phyloP scores from a whole-genome alignment of 64 coral and sea anemone species.

The Montipora sp. region DNA sequence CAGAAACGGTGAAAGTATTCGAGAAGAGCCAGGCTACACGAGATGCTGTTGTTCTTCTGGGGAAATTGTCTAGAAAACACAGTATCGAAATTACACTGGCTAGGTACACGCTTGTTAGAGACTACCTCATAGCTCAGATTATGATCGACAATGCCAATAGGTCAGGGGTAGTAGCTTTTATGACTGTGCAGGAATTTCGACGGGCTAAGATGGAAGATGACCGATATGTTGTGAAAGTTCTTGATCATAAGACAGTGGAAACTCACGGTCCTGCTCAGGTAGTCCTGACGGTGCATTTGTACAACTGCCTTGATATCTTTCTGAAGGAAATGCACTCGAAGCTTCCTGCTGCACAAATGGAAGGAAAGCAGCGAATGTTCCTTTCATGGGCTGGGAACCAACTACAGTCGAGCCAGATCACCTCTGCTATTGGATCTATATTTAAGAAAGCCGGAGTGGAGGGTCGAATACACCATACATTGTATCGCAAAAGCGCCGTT shows the following conservation, averaged over 20 bases:
- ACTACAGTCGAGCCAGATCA: constrained; percentile 32
- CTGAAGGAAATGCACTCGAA: constrained; percentile 29
- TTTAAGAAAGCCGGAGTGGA: constrained; percentile 50
- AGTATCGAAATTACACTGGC: constrained; percentile 28
- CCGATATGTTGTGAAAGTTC: constrained; percentile 32
- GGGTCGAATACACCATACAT: constrained; percentile 34
- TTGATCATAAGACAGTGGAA: constrained; percentile 40
- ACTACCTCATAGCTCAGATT: constrained; percentile 41
- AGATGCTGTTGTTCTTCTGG: constrained; percentile 53
- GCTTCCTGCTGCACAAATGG: constrained; percentile 11
- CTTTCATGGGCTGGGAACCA: constrained; percentile 15
- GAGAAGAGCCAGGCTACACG: constrained; percentile 49
- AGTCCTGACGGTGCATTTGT: constrained; percentile 29
- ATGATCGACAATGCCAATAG: constrained; percentile 54
- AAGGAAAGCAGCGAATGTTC: constrained; percentile 24
- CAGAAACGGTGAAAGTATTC: constrained; percentile 50
- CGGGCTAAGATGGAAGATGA: constrained; percentile 36
- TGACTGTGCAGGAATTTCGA: constrained; percentile 39
- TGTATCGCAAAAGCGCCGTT: constrained; percentile 46
- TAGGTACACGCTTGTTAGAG: constrained; percentile 41
- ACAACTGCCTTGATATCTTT: constrained; percentile 46
- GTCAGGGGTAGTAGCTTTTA: constrained; percentile 25
- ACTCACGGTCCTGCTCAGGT: constrained; percentile 24
- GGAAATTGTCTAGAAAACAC: constrained; percentile 26
- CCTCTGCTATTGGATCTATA: constrained; percentile 14